Percentiles rank a stretch among this genome's conserved stretches.
These are phyloP conservation scores for Tauraco erythrolophus DNA, from an alignment of 2,113 vertebrate genomes.

Conservation along the genomic window DNA sequence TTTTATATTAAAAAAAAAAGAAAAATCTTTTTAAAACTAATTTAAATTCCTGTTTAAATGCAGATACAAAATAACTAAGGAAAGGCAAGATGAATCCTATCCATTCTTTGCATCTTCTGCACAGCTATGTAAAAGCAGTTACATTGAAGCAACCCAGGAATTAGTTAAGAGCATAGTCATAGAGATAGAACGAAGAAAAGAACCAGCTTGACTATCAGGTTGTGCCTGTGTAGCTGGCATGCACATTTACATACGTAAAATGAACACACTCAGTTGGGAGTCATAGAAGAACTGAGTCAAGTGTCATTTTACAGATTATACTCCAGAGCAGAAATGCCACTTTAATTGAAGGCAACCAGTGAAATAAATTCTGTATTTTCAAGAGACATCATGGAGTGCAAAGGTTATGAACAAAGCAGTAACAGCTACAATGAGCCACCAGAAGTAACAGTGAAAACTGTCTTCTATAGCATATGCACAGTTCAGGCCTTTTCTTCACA, in stretches of 20 bases:
- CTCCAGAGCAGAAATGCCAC: slow-evolving; percentile 25
- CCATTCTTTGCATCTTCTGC: background rate
- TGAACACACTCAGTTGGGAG: background rate
- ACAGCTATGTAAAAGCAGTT: background rate
- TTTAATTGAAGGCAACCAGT: slow-evolving; percentile 57
- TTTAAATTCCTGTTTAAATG: background rate
- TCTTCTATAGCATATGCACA: slow-evolving; percentile 76
- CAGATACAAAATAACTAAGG: background rate
- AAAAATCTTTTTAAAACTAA: background rate
- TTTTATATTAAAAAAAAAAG: background rate
- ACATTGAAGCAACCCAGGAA: background rate
- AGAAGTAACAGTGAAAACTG: slow-evolving; percentile 76
- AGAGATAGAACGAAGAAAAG: background rate
- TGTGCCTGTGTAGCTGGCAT: background rate
- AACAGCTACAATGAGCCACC: slow-evolving; percentile 75
- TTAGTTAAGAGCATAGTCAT: background rate
- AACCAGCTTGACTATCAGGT: background rate
- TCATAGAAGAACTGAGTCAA: slow-evolving; percentile 25
- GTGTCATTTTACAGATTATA: slow-evolving; percentile 48
- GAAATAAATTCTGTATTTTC: slow-evolving; percentile 57
- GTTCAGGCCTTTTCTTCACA: slow-evolving; percentile 79
- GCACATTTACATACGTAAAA: background rate
- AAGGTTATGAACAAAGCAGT: slow-evolving; percentile 72
- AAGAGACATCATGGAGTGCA: slow-evolving; percentile 69
- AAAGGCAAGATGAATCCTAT: background rate